A percentile compares a stretch with the other conserved stretches of the same genome.
These are phyloP conservation scores for Lepidocyrtoides sp. DNA, from an alignment of 2,888 invertebrate species.

Conservation along the genomic window DNA sequence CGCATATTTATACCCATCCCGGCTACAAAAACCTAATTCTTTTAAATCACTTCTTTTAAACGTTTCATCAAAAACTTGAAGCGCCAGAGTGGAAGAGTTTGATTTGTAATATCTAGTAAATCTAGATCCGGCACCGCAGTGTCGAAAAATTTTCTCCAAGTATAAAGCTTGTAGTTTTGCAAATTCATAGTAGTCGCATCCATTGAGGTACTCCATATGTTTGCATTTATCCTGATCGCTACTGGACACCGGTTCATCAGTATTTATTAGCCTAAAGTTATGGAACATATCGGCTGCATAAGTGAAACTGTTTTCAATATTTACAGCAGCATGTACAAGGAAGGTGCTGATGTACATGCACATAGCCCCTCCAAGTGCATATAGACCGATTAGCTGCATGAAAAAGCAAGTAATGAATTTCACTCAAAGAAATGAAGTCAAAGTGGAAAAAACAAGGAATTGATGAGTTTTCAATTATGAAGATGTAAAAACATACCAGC, in stretches of 20 bases:
- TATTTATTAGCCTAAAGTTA: slow-evolving; percentile 25
- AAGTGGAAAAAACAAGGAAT: no score
- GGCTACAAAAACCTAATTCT: slow-evolving; percentile 50
- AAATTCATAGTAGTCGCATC: slow-evolving; percentile 58
- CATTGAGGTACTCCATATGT: not conserved
- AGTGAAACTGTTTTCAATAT: slow-evolving; percentile 62
- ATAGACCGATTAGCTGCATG: slow-evolving; percentile 36
- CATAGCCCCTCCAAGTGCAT: slow-evolving; percentile 35
- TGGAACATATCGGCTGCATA: slow-evolving; percentile 64
- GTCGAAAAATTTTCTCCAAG: slow-evolving; percentile 59
- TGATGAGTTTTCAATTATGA: not conserved
- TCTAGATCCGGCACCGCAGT: slow-evolving; percentile 59
- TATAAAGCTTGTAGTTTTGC: slow-evolving; percentile 37
- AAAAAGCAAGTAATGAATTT: no score
- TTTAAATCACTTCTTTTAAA: slow-evolving; percentile 52
- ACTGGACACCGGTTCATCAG: not conserved
- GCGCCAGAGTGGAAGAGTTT: not conserved
- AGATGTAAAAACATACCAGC: not conserved
- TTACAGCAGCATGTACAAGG: not conserved
- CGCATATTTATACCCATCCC: slow-evolving; percentile 46
- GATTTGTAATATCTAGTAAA: slow-evolving; percentile 48
- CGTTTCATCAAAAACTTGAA: slow-evolving; percentile 17
- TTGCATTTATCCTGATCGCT: not conserved
- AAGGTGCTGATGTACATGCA: slow-evolving; percentile 43
- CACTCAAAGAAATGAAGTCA: no score